Conservation (phyloP, 37 sponge, comb jelly and placozoan species). For the Chondrilla cf. caribensis region DNA sequence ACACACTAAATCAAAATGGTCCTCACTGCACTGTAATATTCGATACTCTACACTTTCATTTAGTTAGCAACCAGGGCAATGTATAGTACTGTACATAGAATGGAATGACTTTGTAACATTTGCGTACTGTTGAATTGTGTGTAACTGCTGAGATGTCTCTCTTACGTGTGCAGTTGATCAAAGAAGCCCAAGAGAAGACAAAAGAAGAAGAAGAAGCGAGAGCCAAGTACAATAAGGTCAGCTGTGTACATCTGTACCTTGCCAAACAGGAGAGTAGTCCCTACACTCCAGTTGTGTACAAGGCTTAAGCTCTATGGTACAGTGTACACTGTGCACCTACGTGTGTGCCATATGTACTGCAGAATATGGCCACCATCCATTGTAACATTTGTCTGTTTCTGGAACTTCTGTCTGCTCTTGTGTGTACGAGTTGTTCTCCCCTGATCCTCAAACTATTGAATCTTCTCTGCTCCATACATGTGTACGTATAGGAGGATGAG, state of each 20-base stretch:
- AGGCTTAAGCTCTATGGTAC: not conserved
- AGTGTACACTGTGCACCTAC: too few species aligned
- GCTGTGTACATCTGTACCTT: not conserved
- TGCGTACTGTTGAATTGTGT: too few species aligned
- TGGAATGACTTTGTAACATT: too few species aligned
- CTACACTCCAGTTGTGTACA: not conserved
- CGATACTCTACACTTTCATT: too few species aligned
- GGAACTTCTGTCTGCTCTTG: not conserved
- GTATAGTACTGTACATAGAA: too few species aligned
- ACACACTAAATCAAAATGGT: too few species aligned
- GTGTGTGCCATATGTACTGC: too few species aligned
- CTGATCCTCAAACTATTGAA: too few species aligned
- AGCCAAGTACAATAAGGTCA: not conserved
- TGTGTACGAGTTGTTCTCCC: not conserved
- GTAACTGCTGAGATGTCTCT: not conserved
- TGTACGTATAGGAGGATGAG: not conserved
- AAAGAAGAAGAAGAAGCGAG: slow-evolving; percentile 29
- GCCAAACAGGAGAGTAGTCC: not conserved
- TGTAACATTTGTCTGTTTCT: not conserved
- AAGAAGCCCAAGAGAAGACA: slow-evolving; percentile 65
- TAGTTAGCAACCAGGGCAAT: too few species aligned
- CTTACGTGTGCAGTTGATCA: slow-evolving; percentile 39
- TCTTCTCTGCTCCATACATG: too few species aligned
- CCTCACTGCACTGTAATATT: too few species aligned
- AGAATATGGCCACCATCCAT: not conserved